A percentile compares a stretch with the other conserved stretches of the same genome.
These are phyloP conservation scores for Charaxes varanes DNA, from an alignment of 1,140 invertebrate species.

Conservation along the genomic window DNA sequence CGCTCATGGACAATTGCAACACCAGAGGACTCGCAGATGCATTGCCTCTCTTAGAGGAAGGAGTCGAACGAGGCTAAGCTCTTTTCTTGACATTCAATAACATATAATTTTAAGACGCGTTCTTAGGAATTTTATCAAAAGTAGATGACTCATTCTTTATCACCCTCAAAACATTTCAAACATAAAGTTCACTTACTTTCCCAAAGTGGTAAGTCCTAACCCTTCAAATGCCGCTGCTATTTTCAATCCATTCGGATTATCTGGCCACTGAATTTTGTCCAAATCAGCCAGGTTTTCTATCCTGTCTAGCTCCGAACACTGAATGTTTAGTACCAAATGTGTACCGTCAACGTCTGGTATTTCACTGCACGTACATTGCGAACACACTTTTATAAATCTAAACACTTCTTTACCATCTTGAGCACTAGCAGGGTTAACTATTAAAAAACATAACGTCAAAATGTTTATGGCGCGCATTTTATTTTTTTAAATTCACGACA, in stretches of 20 bases:
- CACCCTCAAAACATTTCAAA: not conserved
- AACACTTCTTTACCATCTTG: slow-evolving; percentile 36
- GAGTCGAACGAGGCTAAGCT: too few species aligned
- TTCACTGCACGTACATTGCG: slow-evolving; percentile 64
- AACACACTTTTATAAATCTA: slow-evolving; percentile 51
- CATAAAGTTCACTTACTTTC: slow-evolving; percentile 47
- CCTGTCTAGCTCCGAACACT: slow-evolving; percentile 56
- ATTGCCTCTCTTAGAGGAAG: too few species aligned
- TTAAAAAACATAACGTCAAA: slow-evolving; percentile 54
- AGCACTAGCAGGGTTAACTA: slow-evolving; percentile 28
- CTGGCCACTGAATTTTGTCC: slow-evolving; percentile 62
- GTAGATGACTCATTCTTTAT: too few species aligned
- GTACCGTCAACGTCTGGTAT: slow-evolving; percentile 52
- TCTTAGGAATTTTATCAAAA: too few species aligned
- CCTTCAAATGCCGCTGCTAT: slow-evolving; percentile 59
- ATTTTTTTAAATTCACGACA: slow-evolving; percentile 22
- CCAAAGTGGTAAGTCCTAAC: slow-evolving; percentile 50
- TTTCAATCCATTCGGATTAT: slow-evolving; percentile 56
- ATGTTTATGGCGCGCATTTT: slow-evolving; percentile 48
- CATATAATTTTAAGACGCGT: not conserved
- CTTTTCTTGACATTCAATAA: too few species aligned
- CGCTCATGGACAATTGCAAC: too few species aligned
- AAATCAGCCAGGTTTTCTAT: slow-evolving; percentile 52
- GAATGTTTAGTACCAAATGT: slow-evolving; percentile 59
- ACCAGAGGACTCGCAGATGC: too few species aligned